phyloP scores from a whole-genome alignment of 2,113 vertebrate species.

The Dromaius novaehollandiae region DNA sequence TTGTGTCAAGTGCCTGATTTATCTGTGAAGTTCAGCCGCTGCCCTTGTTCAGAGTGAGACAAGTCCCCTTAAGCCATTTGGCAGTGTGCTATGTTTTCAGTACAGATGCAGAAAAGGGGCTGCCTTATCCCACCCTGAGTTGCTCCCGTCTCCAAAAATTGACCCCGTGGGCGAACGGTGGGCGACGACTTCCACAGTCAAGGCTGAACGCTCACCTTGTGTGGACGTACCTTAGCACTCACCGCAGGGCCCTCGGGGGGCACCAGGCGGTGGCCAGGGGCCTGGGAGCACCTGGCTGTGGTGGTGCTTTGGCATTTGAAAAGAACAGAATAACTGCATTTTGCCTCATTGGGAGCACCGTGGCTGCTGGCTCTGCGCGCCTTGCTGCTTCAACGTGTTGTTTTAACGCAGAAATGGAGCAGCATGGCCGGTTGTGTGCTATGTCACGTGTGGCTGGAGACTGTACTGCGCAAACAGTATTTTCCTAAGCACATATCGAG shows the following conservation, averaged over 20 bases:
- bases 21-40: neutral
- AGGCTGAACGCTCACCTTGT: too few relatives aligned
- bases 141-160: too few relatives aligned
- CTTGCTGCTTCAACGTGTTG: neutral
- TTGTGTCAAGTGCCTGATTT: neutral
- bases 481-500: neutral
- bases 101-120: too few relatives aligned
- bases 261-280: neutral
- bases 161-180: too few relatives aligned
- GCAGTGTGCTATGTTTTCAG: too few relatives aligned
- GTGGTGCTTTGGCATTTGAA: neutral
- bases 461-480: neutral
- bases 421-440: neutral
- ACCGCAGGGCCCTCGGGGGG: neutral
- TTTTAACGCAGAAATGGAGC: neutral
- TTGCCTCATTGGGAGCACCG: neutral
- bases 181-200: too few relatives aligned
- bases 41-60: neutral
- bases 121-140: too few relatives aligned
- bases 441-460: neutral
- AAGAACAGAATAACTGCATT: neutral
- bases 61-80: too few relatives aligned
- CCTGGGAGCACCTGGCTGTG: neutral
- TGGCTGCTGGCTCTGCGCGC: neutral
- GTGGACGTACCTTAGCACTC: neutral